phyloP scores from a whole-genome alignment of 92 coral and sea anemone species.

The Metridium senile region DNA sequence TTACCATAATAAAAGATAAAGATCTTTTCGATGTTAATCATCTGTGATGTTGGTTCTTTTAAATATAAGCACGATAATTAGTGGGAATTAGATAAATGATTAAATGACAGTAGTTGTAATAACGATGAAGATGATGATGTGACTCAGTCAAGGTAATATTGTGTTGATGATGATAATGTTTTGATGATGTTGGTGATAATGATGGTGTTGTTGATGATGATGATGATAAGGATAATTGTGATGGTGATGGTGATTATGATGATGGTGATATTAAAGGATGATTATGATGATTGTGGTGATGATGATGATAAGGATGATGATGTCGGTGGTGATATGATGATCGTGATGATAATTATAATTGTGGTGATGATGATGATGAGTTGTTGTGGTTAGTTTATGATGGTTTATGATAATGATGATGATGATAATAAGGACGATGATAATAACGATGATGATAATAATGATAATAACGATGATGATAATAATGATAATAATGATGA shows the following conservation, averaged over 20 bases:
- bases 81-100: background rate
- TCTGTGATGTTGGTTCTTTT: too few species aligned
- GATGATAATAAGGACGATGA: background rate
- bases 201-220: background rate
- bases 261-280: too few species aligned
- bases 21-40: too few species aligned
- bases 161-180: background rate
- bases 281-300: background rate
- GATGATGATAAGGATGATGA: background rate
- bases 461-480: background rate
- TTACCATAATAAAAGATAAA: too few species aligned
- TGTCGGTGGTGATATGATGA: background rate
- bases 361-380: background rate
- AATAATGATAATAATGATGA: background rate
- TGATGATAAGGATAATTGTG: background rate
- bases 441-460: background rate
- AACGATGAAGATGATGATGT: background rate
- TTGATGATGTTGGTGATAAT: background rate
- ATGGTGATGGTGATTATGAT: background rate
- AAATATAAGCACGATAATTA: too few species aligned
- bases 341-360: background rate
- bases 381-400: too few species aligned
- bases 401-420: background rate
- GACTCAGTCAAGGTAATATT: background rate
- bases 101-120: background rate